Evolutionary conservation across 2,797 vertebrate species (phyloP).

Genomic region (Esox lucius): DNA sequence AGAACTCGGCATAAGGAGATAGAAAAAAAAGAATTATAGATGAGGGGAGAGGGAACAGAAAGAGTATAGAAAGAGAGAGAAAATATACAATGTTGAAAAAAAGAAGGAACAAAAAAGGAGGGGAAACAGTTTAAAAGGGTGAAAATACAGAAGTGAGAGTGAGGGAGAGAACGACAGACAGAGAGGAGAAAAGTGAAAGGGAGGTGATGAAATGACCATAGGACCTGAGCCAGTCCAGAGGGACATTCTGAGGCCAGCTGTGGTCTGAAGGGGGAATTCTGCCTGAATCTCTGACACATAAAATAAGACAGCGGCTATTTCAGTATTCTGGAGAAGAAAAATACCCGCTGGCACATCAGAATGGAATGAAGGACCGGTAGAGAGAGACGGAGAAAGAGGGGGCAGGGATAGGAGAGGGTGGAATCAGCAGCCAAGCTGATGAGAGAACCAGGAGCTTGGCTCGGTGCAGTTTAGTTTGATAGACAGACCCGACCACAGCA

Average conservation of each 20-base stretch:
- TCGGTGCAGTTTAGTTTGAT: constrained; percentile 34
- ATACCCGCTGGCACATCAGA: constrained; percentile 57
- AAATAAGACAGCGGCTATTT: constrained; percentile 73
- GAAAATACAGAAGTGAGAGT: constrained; percentile 4
- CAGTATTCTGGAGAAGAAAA: constrained; percentile 60
- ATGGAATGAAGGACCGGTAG: constrained; percentile 45
- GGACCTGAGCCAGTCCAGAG: constrained; percentile 58
- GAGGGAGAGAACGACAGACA: constrained; percentile 31
- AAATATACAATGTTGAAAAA: constrained; percentile 19
- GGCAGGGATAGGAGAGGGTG: constrained; percentile 37
- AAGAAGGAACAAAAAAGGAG: constrained; percentile 22
- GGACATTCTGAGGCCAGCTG: constrained; percentile 79
- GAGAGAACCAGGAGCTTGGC: constrained; percentile 64
- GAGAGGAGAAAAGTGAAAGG: constrained; percentile 31
- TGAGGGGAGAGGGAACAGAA: constrained; percentile 1
- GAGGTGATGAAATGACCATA: constrained; percentile 64
- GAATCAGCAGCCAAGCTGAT: constrained; percentile 46
- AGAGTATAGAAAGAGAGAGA: constrained; percentile 33
- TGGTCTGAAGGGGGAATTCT: constrained; percentile 79
- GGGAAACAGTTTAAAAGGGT: constrained; percentile 1
- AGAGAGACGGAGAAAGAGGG: constrained; percentile 47
- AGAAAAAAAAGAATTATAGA: constrained; percentile 1
- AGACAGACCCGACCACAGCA: constrained; percentile 56
- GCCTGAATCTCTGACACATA: constrained; percentile 72
- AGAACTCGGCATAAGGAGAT: not conserved